Evolutionary conservation across 2,888 invertebrate species (phyloP).

Genomic region (Eulithis testata): DNA sequence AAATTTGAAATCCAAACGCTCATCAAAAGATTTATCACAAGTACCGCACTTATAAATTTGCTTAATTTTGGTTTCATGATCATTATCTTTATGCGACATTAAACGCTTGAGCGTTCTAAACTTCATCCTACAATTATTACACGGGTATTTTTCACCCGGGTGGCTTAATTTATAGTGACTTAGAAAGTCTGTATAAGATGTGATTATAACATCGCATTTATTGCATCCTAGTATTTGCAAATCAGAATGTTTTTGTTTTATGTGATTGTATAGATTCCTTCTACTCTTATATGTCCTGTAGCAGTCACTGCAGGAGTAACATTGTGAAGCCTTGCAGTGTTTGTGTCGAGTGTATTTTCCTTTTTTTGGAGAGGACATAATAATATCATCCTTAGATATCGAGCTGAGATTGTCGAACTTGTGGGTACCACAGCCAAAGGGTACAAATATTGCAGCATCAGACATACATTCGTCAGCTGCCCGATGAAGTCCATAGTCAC

Average conservation of each 20-base stretch:
- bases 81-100: neutral
- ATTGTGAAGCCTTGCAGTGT: neutral
- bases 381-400: neutral
- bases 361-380: neutral
- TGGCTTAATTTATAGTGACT: constrained; percentile 2
- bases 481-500: neutral
- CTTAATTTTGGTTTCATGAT: neutral
- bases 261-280: neutral
- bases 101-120: neutral
- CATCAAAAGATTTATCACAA: constrained; percentile 1
- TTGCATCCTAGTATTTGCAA: neutral
- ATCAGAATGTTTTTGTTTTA: neutral
- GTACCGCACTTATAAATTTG: constrained; percentile 3
- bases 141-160: neutral
- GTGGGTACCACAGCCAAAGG: too few relatives aligned
- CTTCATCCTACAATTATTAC: constrained; percentile 8
- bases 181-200: neutral
- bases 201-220: neutral
- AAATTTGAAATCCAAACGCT: constrained; percentile 16
- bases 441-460: too few relatives aligned
- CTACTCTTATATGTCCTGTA: neutral
- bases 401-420: too few relatives aligned
- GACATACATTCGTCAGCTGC: neutral
- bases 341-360: neutral
- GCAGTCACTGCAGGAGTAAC: constrained; percentile 10